Conservation (phyloP, 1,140 invertebrate genomes). For the Gryllus bimaculatus region DNA sequence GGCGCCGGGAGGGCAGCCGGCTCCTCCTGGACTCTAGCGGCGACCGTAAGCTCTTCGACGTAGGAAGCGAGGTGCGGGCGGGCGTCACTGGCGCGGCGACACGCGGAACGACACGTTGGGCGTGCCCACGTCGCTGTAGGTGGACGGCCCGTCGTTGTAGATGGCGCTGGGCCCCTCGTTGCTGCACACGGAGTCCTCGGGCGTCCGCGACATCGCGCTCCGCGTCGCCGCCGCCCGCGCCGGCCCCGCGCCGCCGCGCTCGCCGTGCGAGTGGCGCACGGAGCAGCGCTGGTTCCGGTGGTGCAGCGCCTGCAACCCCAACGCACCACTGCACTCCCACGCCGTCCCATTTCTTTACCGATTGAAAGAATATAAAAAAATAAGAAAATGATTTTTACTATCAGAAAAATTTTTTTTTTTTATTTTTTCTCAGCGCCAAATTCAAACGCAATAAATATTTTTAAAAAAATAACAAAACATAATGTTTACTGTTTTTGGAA, state of each 20-base stretch:
- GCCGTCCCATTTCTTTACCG: too few species aligned
- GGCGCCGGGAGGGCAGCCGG: slow-evolving; percentile 9
- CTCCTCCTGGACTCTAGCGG: too few species aligned
- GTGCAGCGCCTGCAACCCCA: slow-evolving; percentile 48
- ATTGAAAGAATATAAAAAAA: too few species aligned
- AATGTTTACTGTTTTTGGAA: too few species aligned
- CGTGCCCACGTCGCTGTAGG: slow-evolving; percentile 31
- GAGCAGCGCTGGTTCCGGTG: slow-evolving; percentile 39
- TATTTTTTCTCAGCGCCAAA: too few species aligned
- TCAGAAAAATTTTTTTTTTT: too few species aligned
- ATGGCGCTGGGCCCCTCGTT: slow-evolving; percentile 54
- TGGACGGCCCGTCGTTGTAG: slow-evolving; percentile 39
- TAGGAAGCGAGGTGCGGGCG: not conserved
- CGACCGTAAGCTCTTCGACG: too few species aligned
- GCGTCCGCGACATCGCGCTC: slow-evolving; percentile 45
- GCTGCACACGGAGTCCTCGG: slow-evolving; percentile 62
- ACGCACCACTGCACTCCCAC: too few species aligned
- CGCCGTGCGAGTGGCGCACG: slow-evolving; percentile 25
- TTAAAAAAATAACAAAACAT: too few species aligned
- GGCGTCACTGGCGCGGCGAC: slow-evolving; percentile 17
- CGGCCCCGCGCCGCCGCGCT: slow-evolving; percentile 31
- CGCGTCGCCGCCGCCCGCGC: not conserved
- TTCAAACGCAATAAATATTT: too few species aligned
- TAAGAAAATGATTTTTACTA: too few species aligned
- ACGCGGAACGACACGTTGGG: slow-evolving; percentile 25